Percentiles rank a stretch among this genome's conserved stretches.
Evolutionary conservation across 2,888 invertebrate species (phyloP).

Genomic region (Ecdyonurus torrentis): DNA sequence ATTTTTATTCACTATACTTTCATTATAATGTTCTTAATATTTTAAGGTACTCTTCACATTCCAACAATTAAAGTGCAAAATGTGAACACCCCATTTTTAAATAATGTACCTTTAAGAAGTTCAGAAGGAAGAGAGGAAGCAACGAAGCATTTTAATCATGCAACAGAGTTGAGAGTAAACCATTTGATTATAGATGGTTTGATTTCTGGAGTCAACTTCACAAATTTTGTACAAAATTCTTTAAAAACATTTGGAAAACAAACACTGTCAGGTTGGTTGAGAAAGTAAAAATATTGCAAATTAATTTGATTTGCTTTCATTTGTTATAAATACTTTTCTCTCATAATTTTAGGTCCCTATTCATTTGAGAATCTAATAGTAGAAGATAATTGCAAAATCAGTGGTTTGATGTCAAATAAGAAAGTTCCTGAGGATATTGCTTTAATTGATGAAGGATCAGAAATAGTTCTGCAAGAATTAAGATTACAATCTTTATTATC

Average conservation of each 20-base stretch:
- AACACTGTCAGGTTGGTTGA: conserved; percentile 23
- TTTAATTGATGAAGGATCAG: conserved; percentile 23
- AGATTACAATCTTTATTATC: conserved; percentile 26
- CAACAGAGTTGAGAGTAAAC: conserved; percentile 22
- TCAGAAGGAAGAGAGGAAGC: background rate
- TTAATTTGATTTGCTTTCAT: no score
- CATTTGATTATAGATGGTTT: conserved; percentile 28
- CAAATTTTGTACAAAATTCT: conserved; percentile 27
- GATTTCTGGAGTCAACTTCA: conserved; percentile 31
- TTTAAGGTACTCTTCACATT: conserved; percentile 22
- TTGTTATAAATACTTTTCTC: conserved; percentile 12
- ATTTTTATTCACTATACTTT: no score
- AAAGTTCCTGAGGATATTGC: conserved; percentile 23
- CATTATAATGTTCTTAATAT: conserved; percentile 21
- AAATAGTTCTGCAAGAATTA: conserved; percentile 29
- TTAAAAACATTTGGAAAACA: conserved; percentile 33
- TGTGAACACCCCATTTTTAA: conserved; percentile 20
- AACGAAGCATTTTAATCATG: background rate
- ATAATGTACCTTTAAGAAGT: background rate
- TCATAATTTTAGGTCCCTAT: background rate
- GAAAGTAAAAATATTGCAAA: conserved; percentile 21
- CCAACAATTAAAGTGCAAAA: conserved; percentile 15
- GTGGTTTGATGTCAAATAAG: conserved; percentile 7
- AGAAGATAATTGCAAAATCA: conserved; percentile 9
- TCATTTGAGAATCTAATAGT: conserved; percentile 5